Evolutionary conservation across 2,888 invertebrate species (phyloP), one percentile per base, ranked within the genome.

Genomic region (Dynastes grantii): DNA sequence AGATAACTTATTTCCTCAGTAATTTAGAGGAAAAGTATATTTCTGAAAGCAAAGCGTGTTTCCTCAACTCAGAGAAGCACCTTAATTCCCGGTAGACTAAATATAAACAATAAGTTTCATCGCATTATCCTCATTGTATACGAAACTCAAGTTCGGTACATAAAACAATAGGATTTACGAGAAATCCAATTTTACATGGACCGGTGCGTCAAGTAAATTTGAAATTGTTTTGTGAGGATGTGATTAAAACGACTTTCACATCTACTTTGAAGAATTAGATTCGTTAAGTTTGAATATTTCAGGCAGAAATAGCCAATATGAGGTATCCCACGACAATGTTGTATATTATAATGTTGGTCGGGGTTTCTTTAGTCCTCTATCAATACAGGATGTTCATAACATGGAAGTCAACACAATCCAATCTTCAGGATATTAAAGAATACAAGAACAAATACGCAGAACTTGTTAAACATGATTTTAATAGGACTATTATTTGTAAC

Each of bases 311-410:
- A 78, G 67, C 73, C 67, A 78, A n/a, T 84, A 91, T 92, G 90
- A 91, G 90, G 87, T 90, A 91, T 86, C 90, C 91, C 84, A 90
- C 91, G 87, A 92, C 92, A 90, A 90, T 71, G 71, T 58, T 93
- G 91, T 93, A 92, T 90, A 90, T 93, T 88, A 90, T 92, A 84
- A 91, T 92, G 87, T 90, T 93, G 86, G 87, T 92, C 86, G 92
- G 92, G 85, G 90, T 91, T 82, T 92, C 92, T 86, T 90, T 93
- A 85, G 90, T 93, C 84, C 89, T 93, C 85, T 92, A 92, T 86
- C 93, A 93, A 87, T 93, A 93, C 86, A 92, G 92, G 85, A 88
- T 92, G 85, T 92, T 92, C 81, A 90, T 90, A 80, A 90, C 88
- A 80, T 88, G 89, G 85, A 85, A 90, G 78, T 86, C 90, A 80